These are phyloP conservation scores for Monochamus saltuarius DNA, from an alignment of 1,140 invertebrate genomes.

Conservation along the genomic window DNA sequence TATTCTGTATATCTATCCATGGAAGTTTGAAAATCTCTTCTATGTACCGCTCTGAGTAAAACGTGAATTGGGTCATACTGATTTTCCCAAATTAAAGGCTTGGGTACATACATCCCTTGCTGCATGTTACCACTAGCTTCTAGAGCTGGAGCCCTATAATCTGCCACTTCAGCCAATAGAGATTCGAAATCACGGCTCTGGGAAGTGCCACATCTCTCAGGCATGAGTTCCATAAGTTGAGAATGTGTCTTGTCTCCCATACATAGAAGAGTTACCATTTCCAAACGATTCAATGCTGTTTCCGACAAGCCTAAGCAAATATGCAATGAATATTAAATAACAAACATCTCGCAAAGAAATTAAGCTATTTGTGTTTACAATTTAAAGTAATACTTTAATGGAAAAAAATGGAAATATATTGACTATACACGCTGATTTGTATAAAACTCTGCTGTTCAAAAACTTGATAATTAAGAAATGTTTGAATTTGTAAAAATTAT, in stretches of 20 bases:
- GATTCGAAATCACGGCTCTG: constrained; percentile 89
- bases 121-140: constrained; percentile 76
- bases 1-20: constrained; percentile 87
- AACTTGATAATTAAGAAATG: too few relatives aligned
- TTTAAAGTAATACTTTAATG: too few relatives aligned
- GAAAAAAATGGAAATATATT: too few relatives aligned
- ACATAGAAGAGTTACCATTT: constrained; percentile 90
- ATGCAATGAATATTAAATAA: constrained; percentile 2
- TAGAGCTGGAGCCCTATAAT: constrained; percentile 76
- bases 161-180: constrained; percentile 75
- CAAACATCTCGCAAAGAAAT: background rate
- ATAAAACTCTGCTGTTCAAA: too few relatives aligned
- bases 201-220: constrained; percentile 88
- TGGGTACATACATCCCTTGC: constrained; percentile 92
- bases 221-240: constrained; percentile 92
- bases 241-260: constrained; percentile 94
- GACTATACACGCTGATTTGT: too few relatives aligned
- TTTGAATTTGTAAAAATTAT: too few relatives aligned
- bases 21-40: constrained; percentile 90
- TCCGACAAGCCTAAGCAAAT: constrained; percentile 55
- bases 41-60: constrained; percentile 83
- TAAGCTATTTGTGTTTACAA: too few relatives aligned
- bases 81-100: constrained; percentile 84
- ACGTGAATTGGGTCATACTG: constrained; percentile 95
- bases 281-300: constrained; percentile 65